These are phyloP conservation scores for Cheiracanthium punctorium DNA, from an alignment of 2,888 invertebrate genomes.

Conservation along the genomic window DNA sequence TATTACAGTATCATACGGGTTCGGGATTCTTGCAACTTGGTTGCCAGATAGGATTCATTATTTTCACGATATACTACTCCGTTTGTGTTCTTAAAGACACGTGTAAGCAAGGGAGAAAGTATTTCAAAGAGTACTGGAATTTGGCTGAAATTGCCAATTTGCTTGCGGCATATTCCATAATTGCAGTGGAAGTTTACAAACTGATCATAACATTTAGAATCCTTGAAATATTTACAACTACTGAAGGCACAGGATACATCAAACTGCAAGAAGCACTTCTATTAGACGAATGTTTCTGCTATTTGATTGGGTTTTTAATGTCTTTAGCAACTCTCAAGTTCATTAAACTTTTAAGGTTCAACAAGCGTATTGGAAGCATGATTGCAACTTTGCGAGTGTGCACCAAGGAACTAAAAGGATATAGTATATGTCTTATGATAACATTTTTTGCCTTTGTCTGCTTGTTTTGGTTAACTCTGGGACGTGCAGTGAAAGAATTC, in stretches of 20 bases:
- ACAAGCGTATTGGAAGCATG: slow-evolving; percentile 78
- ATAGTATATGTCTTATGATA: slow-evolving; percentile 76
- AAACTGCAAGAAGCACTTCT: slow-evolving; percentile 77
- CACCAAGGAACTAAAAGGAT: slow-evolving; percentile 75
- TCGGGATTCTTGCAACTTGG: slow-evolving; percentile 76
- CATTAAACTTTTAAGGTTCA: slow-evolving; percentile 78
- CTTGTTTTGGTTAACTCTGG: slow-evolving; percentile 76
- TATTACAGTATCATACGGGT: slow-evolving; percentile 76
- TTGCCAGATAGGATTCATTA: slow-evolving; percentile 76
- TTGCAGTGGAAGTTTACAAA: slow-evolving; percentile 76
- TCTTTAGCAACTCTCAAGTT: slow-evolving; percentile 78
- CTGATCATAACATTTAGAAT: slow-evolving; percentile 74
- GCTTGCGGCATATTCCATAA: slow-evolving; percentile 75
- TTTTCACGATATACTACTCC: slow-evolving; percentile 77
- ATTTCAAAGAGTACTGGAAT: slow-evolving; percentile 77
- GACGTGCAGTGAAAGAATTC: slow-evolving; percentile 74
- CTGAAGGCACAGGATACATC: slow-evolving; percentile 74
- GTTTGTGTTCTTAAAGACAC: slow-evolving; percentile 74
- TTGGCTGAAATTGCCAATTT: slow-evolving; percentile 76
- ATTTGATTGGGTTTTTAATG: slow-evolving; percentile 77
- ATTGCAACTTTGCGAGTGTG: slow-evolving; percentile 77
- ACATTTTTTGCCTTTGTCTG: slow-evolving; percentile 74
- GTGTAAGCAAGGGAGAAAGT: slow-evolving; percentile 74
- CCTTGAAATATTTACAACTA: slow-evolving; percentile 75
- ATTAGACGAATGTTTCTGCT: slow-evolving; percentile 77